Evolutionary conservation across 92 coral and sea anemone genomes (phyloP).

Genomic region (Bergia sp.): DNA sequence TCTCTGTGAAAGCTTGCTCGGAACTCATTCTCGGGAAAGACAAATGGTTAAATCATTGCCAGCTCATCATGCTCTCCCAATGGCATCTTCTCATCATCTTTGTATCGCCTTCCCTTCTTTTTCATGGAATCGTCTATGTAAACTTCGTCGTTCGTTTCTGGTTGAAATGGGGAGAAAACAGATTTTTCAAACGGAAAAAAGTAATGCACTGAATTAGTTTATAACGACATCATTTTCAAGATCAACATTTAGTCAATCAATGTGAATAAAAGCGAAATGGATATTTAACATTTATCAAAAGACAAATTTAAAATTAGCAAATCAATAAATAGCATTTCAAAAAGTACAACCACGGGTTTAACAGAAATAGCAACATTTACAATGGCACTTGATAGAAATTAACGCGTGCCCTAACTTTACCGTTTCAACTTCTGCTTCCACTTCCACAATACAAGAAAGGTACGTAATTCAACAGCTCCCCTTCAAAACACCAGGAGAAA

Average conservation of each 20-base stretch:
- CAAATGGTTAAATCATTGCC: slow-evolving; percentile 35
- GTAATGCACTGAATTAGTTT: too few species aligned
- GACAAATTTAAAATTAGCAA: too few species aligned
- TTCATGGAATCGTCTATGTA: slow-evolving; percentile 19
- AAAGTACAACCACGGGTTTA: too few species aligned
- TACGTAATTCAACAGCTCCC: too few species aligned
- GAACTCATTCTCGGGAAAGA: not conserved
- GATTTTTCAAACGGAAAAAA: not conserved
- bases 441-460: not conserved
- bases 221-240: not conserved
- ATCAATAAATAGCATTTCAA: too few species aligned
- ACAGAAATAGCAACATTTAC: too few species aligned
- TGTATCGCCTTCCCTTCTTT: slow-evolving; percentile 6
- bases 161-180: not conserved
- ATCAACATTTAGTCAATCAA: not conserved
- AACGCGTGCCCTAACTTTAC: too few species aligned
- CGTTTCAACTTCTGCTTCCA: not conserved
- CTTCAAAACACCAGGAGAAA: not conserved
- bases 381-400: too few species aligned
- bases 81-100: slow-evolving; percentile 34
- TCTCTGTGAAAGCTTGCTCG: not conserved
- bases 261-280: too few species aligned
- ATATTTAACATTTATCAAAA: too few species aligned
- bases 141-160: slow-evolving; percentile 25
- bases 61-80: slow-evolving; percentile 40